These are phyloP conservation scores for Lutjanus argentimaculatus DNA, from an alignment of 2,797 vertebrate species.

Conservation along the genomic window DNA sequence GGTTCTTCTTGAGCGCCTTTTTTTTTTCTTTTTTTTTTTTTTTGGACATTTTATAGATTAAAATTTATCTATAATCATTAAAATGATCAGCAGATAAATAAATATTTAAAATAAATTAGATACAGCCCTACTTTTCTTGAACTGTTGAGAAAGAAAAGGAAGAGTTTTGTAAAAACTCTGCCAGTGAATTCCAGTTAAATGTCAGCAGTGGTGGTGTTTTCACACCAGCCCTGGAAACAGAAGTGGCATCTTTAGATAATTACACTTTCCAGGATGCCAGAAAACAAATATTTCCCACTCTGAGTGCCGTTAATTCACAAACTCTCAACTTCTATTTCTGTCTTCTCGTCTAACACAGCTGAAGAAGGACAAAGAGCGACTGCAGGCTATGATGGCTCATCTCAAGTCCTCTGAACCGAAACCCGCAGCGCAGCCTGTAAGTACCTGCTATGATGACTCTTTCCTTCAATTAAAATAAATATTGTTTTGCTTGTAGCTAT, in stretches of 20 bases:
- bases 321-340: constrained; percentile 61
- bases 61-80: too few relatives aligned
- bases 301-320: constrained; percentile 52
- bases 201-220: constrained; percentile 46
- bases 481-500: constrained; percentile 51
- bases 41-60: too few relatives aligned
- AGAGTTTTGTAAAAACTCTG: neutral
- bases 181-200: constrained; percentile 3
- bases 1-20: too few relatives aligned
- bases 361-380: constrained; percentile 98
- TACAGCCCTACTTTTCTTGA: too few relatives aligned
- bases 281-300: constrained; percentile 44
- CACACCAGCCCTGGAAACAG: constrained; percentile 60
- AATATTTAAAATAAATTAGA: too few relatives aligned
- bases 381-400: constrained; percentile 99
- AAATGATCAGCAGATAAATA: too few relatives aligned
- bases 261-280: constrained; percentile 49
- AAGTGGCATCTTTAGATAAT: constrained; percentile 63
- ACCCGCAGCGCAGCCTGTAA: constrained; percentile 94
- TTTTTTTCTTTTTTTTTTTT: too few relatives aligned
- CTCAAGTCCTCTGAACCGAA: constrained; percentile 98
- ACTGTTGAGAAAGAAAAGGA: neutral
- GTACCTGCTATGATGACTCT: constrained; percentile 64
- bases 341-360: constrained; percentile 84
- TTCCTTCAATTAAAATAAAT: constrained; percentile 59